A percentile compares a stretch with the other conserved stretches of the same genome.
Evolutionary conservation across 2,113 vertebrate genomes (phyloP).

Genomic region (Alosa alosa): DNA sequence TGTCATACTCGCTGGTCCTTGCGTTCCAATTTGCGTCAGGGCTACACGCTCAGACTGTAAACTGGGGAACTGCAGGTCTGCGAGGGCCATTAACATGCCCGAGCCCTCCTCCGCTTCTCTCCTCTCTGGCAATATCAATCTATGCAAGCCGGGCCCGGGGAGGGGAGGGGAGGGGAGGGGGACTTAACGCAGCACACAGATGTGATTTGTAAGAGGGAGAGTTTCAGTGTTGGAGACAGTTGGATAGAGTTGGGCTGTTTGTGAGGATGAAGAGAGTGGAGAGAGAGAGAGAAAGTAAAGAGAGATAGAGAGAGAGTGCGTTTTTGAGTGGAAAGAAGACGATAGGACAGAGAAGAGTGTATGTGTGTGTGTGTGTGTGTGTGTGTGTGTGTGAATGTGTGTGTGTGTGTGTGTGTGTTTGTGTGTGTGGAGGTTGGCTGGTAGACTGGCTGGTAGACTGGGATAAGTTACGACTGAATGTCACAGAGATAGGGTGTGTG

Average conservation of each 20-base stretch:
- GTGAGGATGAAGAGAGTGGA: background rate
- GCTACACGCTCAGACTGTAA: background rate
- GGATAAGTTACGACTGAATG: no score
- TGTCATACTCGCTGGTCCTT: background rate
- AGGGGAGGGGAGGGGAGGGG: background rate
- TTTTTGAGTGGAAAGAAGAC: no score
- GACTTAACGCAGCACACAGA: background rate
- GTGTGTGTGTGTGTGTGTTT: no score
- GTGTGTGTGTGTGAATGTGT: no score
- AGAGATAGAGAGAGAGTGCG: background rate
- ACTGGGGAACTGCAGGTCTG: background rate
- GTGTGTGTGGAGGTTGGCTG: no score
- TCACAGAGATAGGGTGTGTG: no score
- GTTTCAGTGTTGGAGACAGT: background rate
- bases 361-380: background rate
- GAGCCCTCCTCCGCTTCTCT: background rate
- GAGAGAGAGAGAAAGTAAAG: background rate
- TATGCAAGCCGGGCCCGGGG: background rate
- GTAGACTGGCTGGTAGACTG: no score
- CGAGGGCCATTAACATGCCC: background rate
- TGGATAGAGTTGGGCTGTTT: background rate
- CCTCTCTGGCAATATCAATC: background rate
- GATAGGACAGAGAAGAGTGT: no score
- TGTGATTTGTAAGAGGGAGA: background rate
- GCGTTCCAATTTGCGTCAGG: background rate